Evolutionary conservation across 2,888 invertebrate species (phyloP).

Genomic region (Dynastes maya): DNA sequence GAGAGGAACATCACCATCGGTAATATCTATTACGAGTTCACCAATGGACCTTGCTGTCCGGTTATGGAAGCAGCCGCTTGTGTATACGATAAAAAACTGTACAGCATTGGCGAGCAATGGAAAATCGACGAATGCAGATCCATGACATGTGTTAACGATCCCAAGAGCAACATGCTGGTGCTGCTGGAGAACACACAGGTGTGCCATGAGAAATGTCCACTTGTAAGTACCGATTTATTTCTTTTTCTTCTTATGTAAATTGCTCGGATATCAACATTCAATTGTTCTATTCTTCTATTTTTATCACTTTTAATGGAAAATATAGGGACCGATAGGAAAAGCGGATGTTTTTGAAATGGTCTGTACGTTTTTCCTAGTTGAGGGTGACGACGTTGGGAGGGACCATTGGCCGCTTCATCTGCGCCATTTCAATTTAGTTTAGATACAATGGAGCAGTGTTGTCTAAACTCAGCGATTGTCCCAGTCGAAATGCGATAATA

Average conservation of each 20-base stretch:
- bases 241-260: too few species aligned
- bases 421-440: too few species aligned
- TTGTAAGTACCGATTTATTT: neutral
- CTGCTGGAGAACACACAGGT: neutral
- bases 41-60: neutral
- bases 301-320: too few species aligned
- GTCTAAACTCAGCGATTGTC: too few species aligned
- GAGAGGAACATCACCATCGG: neutral
- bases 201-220: constrained; percentile 10
- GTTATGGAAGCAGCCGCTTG: constrained; percentile 10
- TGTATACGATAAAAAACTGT: constrained; percentile 5
- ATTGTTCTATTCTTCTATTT: neutral
- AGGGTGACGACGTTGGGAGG: too few species aligned
- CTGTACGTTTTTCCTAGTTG: too few species aligned
- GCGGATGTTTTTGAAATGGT: too few species aligned
- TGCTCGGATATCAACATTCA: neutral
- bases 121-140: neutral
- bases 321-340: too few species aligned
- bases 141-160: neutral
- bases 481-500: too few species aligned
- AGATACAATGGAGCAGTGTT: too few species aligned
- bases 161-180: neutral
- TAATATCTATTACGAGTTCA: constrained; percentile 16
- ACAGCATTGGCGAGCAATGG: constrained; percentile 22
- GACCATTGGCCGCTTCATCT: too few species aligned